Conservation (phyloP, 2,113 vertebrate genomes). For the Chitala chitala region DNA sequence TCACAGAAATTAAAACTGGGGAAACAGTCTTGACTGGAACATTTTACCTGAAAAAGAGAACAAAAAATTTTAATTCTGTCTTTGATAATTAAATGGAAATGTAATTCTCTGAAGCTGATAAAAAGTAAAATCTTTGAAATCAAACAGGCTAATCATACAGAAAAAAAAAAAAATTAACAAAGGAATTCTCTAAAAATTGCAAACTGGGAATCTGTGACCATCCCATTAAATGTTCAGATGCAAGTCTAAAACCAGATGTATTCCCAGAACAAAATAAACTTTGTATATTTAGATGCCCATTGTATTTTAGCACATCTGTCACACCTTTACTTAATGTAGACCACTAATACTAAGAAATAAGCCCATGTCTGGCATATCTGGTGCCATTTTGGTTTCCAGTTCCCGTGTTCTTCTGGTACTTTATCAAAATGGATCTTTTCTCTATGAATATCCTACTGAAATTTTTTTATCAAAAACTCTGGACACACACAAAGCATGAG, state of each 20-base stretch:
- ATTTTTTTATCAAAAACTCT: no score
- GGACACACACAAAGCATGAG: no score
- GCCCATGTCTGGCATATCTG: constrained; percentile 15
- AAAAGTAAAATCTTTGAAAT: background rate
- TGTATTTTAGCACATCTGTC: constrained; percentile 2
- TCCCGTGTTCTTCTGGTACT: constrained; percentile 10
- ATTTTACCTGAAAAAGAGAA: background rate
- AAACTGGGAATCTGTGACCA: background rate
- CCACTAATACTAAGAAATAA: constrained; percentile 13
- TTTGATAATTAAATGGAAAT: no score
- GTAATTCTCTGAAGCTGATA: no score
- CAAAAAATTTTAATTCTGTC: no score
- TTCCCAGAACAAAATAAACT: background rate
- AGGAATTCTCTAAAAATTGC: background rate
- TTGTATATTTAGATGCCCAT: no score
- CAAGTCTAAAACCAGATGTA: background rate
- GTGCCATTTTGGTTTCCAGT: constrained; percentile 17
- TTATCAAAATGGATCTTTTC: background rate
- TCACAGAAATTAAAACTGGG: background rate
- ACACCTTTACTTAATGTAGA: constrained; percentile 9
- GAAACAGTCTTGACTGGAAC: background rate
- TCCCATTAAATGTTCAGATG: background rate
- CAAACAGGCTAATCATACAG: background rate
- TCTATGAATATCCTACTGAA: no score
- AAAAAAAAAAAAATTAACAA: background rate